A percentile compares a stretch with the other conserved stretches of the same genome.
Evolutionary conservation across 2,888 invertebrate genomes (phyloP).

Genomic region (Eristalinus sepulchralis): DNA sequence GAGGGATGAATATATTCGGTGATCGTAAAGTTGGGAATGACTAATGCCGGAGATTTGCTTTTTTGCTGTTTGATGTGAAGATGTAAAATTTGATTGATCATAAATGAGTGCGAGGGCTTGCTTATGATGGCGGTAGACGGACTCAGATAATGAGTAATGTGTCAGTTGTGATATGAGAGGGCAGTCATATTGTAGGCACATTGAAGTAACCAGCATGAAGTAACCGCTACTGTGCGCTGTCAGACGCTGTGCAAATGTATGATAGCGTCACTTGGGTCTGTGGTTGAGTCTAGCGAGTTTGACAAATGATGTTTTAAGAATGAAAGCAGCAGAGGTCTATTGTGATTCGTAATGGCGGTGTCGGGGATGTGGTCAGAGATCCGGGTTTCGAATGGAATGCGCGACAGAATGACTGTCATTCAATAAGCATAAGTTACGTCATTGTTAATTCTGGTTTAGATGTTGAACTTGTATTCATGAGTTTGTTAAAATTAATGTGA

Average conservation of each 20-base stretch:
- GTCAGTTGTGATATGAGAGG: background rate
- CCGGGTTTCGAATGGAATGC: background rate
- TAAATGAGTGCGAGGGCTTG: background rate
- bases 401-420: background rate
- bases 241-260: slow-evolving; percentile 10
- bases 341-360: background rate
- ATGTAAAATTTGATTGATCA: background rate
- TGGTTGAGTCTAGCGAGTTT: background rate
- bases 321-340: background rate
- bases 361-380: background rate
- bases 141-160: slow-evolving; percentile 12
- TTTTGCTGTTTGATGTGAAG: background rate
- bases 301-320: background rate
- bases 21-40: background rate
- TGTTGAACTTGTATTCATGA: background rate
- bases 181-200: background rate
- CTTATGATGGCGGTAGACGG: background rate
- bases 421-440: background rate
- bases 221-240: slow-evolving; percentile 14
- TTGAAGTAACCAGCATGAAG: slow-evolving; percentile 23
- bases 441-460: background rate
- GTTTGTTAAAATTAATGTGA: no score
- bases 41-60: background rate
- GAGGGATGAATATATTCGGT: background rate
- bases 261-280: background rate